Evolutionary conservation across 2,113 vertebrate genomes (phyloP).

Genomic region (Rhea americana): DNA sequence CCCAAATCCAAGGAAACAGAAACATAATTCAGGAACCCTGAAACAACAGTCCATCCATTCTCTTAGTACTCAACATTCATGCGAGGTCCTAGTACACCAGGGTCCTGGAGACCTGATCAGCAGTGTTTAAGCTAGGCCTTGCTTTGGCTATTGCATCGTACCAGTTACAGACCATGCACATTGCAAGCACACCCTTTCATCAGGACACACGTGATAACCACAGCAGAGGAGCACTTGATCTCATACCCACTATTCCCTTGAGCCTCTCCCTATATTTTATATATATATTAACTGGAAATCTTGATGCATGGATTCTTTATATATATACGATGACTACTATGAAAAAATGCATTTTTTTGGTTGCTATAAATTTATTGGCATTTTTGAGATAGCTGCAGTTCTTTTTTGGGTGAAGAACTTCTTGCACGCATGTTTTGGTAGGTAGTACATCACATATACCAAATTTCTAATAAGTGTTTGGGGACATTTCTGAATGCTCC

Average conservation of each 20-base stretch:
- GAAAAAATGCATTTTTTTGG: background rate
- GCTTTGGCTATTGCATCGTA: background rate
- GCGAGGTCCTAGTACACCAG: background rate
- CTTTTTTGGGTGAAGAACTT: background rate
- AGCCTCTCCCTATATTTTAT: background rate
- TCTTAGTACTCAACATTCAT: rapidly evolving
- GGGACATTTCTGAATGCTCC: background rate
- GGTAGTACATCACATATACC: background rate
- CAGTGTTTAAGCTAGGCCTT: background rate
- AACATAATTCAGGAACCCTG: background rate
- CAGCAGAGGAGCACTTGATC: background rate
- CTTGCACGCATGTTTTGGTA: rapidly evolving
- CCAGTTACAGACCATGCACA: background rate
- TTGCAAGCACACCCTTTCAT: background rate
- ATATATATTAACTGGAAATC: background rate
- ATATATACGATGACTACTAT: background rate
- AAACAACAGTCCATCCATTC: background rate
- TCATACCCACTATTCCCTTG: background rate
- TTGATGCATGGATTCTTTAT: background rate
- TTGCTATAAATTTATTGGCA: background rate
- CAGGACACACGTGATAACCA: background rate
- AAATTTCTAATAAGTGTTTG: background rate
- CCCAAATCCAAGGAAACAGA: background rate
- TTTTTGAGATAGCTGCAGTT: background rate
- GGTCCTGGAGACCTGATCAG: background rate